Conservation (phyloP, 2,113 vertebrate species). For the Oryctolagus cuniculus region mOryCun1.1 NC_091435.1:172697001-172697500, state of each 20-base stretch:
- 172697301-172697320: not conserved
- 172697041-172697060: not conserved
- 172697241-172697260: not conserved
- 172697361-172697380: fast-evolving
- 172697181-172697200: not conserved
- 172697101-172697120: not conserved
- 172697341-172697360: not conserved
- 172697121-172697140: not conserved
- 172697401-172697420: not conserved
- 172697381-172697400: not conserved
- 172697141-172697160: not conserved
- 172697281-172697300: not conserved
- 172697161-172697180: not conserved
- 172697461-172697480: slow-evolving; percentile 21
- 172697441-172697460: not conserved
- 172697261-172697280: not conserved
- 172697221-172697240: not conserved
- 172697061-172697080: not conserved
- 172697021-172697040: not conserved
- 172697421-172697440: not conserved
- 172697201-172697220: not conserved
- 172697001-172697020: not conserved
- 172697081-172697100: not conserved
- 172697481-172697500: not conserved
- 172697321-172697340: not conserved